These are phyloP conservation scores for Sardina pilchardus DNA, from an alignment of 2,113 vertebrate genomes.

Conservation along the genomic window DNA sequence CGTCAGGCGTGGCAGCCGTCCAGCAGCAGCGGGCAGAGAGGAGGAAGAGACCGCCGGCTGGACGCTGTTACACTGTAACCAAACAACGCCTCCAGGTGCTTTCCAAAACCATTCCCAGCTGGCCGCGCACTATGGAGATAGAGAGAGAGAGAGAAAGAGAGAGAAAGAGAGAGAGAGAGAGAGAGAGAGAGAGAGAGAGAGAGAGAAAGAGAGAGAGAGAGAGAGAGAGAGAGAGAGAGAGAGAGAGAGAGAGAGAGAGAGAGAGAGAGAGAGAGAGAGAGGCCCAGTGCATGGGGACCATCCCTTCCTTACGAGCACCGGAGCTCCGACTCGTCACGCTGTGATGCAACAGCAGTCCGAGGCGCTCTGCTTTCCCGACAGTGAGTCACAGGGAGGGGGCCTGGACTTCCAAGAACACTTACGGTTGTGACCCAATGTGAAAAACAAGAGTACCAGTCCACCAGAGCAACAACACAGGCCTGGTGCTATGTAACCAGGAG, in stretches of 20 bases:
- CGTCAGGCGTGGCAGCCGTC: neutral
- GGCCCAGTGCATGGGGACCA: neutral
- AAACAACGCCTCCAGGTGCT: constrained; percentile 16
- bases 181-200: no score
- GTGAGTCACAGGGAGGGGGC: constrained; percentile 1
- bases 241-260: neutral
- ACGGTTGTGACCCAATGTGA: neutral
- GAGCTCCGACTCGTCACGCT: neutral
- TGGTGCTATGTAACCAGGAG: neutral
- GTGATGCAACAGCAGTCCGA: neutral
- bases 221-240: neutral
- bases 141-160: neutral
- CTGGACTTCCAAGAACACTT: neutral
- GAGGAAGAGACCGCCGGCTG: neutral
- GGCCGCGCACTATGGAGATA: neutral
- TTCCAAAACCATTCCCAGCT: constrained; percentile 11
- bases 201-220: neutral
- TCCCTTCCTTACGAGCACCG: neutral
- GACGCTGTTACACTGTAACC: neutral
- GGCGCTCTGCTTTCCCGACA: neutral
- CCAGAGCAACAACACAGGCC: neutral
- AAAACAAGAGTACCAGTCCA: neutral
- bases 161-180: no score
- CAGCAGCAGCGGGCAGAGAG: neutral
- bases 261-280: neutral